phyloP scores from a whole-genome alignment of 1,140 invertebrate species.

The Cyrtorhinus lividipennis region DNA sequence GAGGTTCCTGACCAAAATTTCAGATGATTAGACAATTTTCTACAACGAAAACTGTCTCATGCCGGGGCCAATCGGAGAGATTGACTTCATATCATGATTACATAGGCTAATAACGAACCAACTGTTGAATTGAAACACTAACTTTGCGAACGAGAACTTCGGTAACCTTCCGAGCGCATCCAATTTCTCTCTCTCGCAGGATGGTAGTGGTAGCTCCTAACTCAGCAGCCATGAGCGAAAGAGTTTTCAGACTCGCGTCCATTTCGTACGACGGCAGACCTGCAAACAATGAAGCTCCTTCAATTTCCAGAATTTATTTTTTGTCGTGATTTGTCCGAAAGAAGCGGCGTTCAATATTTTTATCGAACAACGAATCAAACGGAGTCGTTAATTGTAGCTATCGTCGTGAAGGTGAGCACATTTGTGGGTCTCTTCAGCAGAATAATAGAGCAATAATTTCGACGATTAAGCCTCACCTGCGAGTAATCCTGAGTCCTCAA shows the following conservation, averaged over 20 bases:
- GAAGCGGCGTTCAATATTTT: neutral
- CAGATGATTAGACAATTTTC: too few relatives aligned
- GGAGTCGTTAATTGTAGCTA: too few relatives aligned
- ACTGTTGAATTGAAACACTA: constrained; percentile 19
- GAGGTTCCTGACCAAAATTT: too few relatives aligned
- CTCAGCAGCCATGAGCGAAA: constrained; percentile 70
- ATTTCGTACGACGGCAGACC: constrained; percentile 58
- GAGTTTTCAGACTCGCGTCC: constrained; percentile 61
- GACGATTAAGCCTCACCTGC: constrained; percentile 37
- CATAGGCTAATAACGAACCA: too few relatives aligned
- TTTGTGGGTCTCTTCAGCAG: too few relatives aligned
- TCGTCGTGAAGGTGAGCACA: too few relatives aligned
- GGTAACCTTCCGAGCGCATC: constrained; percentile 42
- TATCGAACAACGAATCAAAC: neutral
- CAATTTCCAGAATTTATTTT: constrained; percentile 66
- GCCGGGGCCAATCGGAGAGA: too few relatives aligned
- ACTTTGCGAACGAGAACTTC: constrained; percentile 86
- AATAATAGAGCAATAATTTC: too few relatives aligned
- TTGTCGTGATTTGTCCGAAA: neutral
- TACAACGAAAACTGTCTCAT: too few relatives aligned
- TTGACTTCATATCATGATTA: too few relatives aligned
- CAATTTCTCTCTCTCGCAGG: constrained; percentile 40
- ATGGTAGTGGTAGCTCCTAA: constrained; percentile 66
- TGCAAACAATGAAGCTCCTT: too few relatives aligned
- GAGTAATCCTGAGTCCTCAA: constrained; percentile 80